Evolutionary conservation across 1,140 invertebrate species (phyloP), one percentile per base, ranked within the genome.

Genomic region (Formica exsecta): DNA sequence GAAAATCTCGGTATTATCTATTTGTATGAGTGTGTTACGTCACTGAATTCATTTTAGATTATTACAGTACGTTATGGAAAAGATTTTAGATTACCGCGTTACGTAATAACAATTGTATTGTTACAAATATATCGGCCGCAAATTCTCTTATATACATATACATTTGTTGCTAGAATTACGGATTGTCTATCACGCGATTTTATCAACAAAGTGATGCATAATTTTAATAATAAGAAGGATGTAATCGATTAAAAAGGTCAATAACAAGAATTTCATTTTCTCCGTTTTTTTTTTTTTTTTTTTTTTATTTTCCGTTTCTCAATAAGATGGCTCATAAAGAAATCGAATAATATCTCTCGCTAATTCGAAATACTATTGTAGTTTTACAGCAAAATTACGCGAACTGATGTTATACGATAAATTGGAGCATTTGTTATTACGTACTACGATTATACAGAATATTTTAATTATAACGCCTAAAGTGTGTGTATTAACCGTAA

Each of bases 391-490:
- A 86, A 90, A 90, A 32, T 81, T 64, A 41, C 64, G 76, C 68
- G n/a, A 90, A 89, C 85, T 85, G 86, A 90, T 87, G 75, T 73
- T 65, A 86, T 32, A 80, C 25, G 87, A 85, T 86, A 84, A 88
- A 87, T 66, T 86, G 81, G 79, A 88, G 86, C 83, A 80, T 84
- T 86, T 73, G 44, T 90, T 88, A 73, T 92, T 89, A 92, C 81
- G 68, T 84, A 76, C 89, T 92, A 92, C 85, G 81, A 68, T 87
- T 90, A 92, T 87, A 87, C 87, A 87, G 91, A 88, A 87, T 93
- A 89, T 86, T 90, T 92, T 91, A 93, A 93, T 93, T 92, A 51
- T 51, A 93, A 93, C 83, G 84, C 74, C 91, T 94, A 92, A 90
- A 89, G 64, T 87, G 83, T 51, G 48, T 44, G 41, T 44, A 8